Percentiles rank a stretch among this genome's conserved stretches.
phyloP scores from a whole-genome alignment of 1,140 invertebrate genomes.

The Hylaeus volcanicus region DNA sequence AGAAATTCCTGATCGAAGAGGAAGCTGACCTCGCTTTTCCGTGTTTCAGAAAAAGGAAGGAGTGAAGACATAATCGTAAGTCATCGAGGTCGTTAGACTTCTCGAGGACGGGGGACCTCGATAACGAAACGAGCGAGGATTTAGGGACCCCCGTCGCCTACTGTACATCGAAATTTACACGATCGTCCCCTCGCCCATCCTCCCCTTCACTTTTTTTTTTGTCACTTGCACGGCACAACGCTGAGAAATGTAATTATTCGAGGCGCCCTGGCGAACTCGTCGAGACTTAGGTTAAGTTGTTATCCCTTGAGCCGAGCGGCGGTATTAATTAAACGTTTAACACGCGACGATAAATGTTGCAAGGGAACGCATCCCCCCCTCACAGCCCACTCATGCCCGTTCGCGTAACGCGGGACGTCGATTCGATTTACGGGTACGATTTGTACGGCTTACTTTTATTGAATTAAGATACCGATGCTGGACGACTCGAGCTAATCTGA shows the following conservation, averaged over 20 bases:
- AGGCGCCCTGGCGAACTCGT: background rate
- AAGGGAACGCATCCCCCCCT: background rate
- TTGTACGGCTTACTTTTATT: constrained; percentile 50
- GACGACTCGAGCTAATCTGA: constrained; percentile 27
- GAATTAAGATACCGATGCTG: constrained; percentile 44
- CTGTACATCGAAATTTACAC: background rate
- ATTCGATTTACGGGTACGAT: constrained; percentile 36
- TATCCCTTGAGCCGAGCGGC: background rate
- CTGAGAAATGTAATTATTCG: background rate
- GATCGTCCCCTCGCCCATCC: background rate
- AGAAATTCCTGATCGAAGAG: background rate
- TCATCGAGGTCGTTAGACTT: background rate
- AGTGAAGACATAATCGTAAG: constrained; percentile 65
- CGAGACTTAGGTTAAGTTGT: background rate
- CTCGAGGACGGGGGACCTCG: background rate
- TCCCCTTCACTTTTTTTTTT: background rate
- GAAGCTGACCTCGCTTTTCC: background rate
- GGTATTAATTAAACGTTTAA: background rate
- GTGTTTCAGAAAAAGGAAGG: constrained; percentile 70
- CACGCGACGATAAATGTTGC: background rate
- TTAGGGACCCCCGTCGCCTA: background rate
- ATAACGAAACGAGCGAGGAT: background rate
- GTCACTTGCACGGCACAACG: background rate
- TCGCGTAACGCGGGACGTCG: constrained; percentile 5
- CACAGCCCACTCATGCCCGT: background rate